phyloP scores from a whole-genome alignment of 92 coral and sea anemone species.

The Porites divaricata region DNA sequence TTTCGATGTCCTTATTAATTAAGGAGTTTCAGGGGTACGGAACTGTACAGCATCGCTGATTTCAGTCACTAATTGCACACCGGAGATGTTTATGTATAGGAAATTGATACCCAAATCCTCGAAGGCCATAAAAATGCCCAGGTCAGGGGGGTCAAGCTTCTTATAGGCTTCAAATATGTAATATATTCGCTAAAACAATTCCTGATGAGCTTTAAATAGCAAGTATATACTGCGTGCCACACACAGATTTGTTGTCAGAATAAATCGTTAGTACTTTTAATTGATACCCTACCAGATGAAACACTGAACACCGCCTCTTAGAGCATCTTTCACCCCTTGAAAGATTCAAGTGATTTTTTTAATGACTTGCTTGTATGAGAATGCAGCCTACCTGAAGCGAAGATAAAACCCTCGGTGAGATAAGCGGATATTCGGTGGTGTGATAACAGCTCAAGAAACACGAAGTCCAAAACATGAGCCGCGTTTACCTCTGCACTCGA shows the following conservation, averaged over 20 bases:
- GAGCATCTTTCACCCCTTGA: constrained; percentile 24
- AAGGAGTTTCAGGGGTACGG: too few species aligned
- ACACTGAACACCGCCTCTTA: constrained; percentile 2
- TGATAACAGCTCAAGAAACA: constrained; percentile 36
- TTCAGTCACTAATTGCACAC: constrained; percentile 16
- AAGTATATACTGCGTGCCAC: not conserved
- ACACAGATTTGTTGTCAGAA: constrained; percentile 21
- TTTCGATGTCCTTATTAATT: too few species aligned
- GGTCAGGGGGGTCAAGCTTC: constrained; percentile 30
- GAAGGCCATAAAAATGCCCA: constrained; percentile 18
- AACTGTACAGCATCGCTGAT: too few species aligned
- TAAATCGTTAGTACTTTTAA: not conserved
- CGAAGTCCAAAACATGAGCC: constrained; percentile 45
- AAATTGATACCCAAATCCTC: constrained; percentile 12
- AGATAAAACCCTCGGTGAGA: constrained; percentile 26
- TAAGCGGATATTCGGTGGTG: constrained; percentile 32
- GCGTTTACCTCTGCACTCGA: constrained; percentile 19
- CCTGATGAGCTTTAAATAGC: constrained; percentile 18
- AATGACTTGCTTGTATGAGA: not conserved
- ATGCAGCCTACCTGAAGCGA: constrained; percentile 11
- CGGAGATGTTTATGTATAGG: constrained; percentile 2
- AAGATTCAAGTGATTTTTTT: not conserved
- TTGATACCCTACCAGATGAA: constrained; percentile 10
- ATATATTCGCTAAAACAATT: constrained; percentile 6
- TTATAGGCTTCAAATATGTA: constrained; percentile 11